Evolutionary conservation across 2,888 invertebrate genomes (phyloP), one percentile per base, ranked within the genome.

Genomic region (Fragum sueziense): DNA sequence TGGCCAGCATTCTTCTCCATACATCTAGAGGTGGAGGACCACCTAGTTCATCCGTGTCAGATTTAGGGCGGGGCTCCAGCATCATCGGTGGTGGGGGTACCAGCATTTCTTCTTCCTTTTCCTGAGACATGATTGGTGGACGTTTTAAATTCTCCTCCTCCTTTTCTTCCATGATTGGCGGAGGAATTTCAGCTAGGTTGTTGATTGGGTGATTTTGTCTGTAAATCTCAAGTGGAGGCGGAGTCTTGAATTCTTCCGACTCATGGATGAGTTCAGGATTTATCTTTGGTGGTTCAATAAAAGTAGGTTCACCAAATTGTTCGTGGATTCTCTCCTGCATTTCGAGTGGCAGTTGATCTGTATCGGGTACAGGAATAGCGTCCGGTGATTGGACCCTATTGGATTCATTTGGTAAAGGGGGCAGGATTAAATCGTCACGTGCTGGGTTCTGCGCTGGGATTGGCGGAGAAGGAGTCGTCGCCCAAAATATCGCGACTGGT

Each of bases 1-100:
- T 11, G 3, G 62, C 62, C n/a, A 62, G 17, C 62, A 62, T 62
- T n/a, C 62, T 14, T 33, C 62, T 6, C 62, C 62, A 62, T 20
- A 62, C 3, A 20, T 62, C 62, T 1, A 62, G 33, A 0, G 62
- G 62, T 0, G 62, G 62, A n/a, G 62, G 62, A 20, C 20, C 62
- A 33, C 22, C 14, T 6, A 29, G 20, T 33, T 61, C 61, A 17
- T 34, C 34, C 34, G 20, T 29, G 1, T 62, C 62, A 17, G 62
- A 34, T 62, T 33, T 34, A 33, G 20, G 4, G 11, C 34, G 9
- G 17, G 62, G 62, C n/a, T 33, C 34, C 11, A 11, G 9, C 34
- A 31, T 33, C 22, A 34, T 33, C 22, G 62, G 33, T 17, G 62
- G 33, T 0, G 62, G 62, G 7, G 33, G 33, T 6, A 17, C 62